Conservation (phyloP, 2,113 vertebrate genomes). For the Corythoichthys haematopterus region DNA sequence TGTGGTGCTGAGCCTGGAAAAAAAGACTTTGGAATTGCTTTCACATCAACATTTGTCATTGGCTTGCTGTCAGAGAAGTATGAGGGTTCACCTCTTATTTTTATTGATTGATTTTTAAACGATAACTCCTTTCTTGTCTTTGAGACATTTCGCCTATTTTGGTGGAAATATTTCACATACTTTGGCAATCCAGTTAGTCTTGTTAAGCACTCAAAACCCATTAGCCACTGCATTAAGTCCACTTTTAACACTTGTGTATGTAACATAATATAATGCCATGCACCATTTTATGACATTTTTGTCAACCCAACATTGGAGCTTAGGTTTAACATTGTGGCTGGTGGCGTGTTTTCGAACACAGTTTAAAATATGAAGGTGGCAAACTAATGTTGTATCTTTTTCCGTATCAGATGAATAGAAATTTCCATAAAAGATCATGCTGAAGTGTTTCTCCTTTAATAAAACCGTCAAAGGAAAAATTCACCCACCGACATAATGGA, state of each 20-base stretch:
- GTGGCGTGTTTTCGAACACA: background rate
- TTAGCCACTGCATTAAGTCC: background rate
- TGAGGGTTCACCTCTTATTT: background rate
- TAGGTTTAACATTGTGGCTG: background rate
- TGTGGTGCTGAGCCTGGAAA: conserved; percentile 24
- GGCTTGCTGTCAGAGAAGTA: background rate
- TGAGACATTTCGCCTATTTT: background rate
- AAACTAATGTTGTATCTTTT: background rate
- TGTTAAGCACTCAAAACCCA: background rate
- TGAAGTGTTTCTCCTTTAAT: background rate
- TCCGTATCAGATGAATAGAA: background rate
- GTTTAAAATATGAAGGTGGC: background rate
- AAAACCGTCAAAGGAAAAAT: background rate
- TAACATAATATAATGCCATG: background rate
- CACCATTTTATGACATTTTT: background rate
- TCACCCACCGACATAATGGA: conserved; percentile 5
- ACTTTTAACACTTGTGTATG: background rate
- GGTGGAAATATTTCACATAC: background rate
- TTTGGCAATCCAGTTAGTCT: background rate
- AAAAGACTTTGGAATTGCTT: conserved; percentile 23
- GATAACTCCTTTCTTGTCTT: background rate
- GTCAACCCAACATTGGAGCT: background rate
- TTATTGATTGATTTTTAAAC: background rate
- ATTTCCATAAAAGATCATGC: background rate
- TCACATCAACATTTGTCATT: background rate